Evolutionary conservation across 92 coral and sea anemone genomes (phyloP).

Genomic region (Phenganax stokvisi): DNA sequence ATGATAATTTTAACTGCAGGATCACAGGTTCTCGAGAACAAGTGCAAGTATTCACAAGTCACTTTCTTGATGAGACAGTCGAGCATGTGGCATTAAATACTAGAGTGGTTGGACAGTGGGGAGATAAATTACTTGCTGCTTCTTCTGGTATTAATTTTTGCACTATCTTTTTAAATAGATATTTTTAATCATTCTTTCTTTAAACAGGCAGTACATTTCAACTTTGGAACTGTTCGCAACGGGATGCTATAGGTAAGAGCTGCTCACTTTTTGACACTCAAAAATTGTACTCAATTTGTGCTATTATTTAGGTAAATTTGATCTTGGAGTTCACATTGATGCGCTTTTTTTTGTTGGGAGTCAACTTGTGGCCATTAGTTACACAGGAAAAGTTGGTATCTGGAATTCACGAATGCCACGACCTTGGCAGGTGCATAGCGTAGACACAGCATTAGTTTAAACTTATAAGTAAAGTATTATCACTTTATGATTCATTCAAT

Average conservation of each 20-base stretch:
- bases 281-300: background rate
- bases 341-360: conserved; percentile 89
- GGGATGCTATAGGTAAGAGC: conserved; percentile 77
- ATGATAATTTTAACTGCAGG: too few relatives aligned
- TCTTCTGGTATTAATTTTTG: conserved; percentile 58
- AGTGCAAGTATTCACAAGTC: conserved; percentile 80
- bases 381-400: conserved; percentile 97
- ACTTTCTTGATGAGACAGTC: conserved; percentile 70
- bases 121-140: conserved; percentile 89
- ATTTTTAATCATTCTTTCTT: background rate
- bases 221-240: conserved; percentile 83
- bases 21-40: conserved; percentile 65
- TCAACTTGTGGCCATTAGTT: conserved; percentile 90
- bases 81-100: conserved; percentile 93
- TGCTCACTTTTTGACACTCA: background rate
- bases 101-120: conserved; percentile 82
- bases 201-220: conserved; percentile 62
- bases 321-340: conserved; percentile 82
- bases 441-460: background rate
- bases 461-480: too few relatives aligned
- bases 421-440: conserved; percentile 80
- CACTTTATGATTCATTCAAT: too few relatives aligned
- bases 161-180: background rate
- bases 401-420: conserved; percentile 94
- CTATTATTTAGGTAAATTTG: conserved; percentile 66